phyloP scores from a whole-genome alignment of 2,113 vertebrate genomes.

The Sorex araneus region DNA sequence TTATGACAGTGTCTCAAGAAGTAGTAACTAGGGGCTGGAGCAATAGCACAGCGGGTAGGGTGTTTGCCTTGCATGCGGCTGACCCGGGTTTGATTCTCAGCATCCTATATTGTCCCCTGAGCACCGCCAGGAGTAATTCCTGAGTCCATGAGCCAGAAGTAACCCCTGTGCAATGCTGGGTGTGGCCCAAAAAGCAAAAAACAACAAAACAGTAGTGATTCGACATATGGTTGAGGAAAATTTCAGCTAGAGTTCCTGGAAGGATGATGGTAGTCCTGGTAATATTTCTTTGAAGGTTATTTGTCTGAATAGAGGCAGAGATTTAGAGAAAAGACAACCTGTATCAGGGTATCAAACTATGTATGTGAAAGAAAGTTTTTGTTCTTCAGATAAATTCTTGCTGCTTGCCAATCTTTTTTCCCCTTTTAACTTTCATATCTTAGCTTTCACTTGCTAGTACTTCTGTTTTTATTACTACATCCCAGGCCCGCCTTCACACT shows the following conservation, averaged over 20 bases:
- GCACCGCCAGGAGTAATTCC: too few species aligned
- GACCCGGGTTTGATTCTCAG: too few species aligned
- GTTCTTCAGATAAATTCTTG: conserved; percentile 14
- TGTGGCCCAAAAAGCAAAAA: too few species aligned
- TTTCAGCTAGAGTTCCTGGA: not conserved
- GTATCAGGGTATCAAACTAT: not conserved
- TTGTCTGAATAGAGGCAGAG: not conserved
- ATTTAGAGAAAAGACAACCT: not conserved
- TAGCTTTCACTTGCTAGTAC: too few species aligned
- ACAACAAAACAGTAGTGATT: not conserved
- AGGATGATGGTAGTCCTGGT: not conserved
- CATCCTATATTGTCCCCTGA: too few species aligned
- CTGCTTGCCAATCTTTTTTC: not conserved
- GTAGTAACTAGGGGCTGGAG: not conserved
- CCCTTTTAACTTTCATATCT: not conserved
- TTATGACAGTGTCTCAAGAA: not conserved
- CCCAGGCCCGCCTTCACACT: not conserved
- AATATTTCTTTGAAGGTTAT: not conserved
- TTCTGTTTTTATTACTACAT: not conserved
- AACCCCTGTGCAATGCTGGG: too few species aligned
- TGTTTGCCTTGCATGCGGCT: too few species aligned
- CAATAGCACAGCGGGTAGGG: too few species aligned
- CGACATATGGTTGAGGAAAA: too few species aligned
- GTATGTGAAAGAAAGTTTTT: not conserved
- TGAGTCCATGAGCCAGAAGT: too few species aligned